These are phyloP conservation scores for Penaeus vannamei DNA, from an alignment of 1,140 invertebrate species.

Conservation along the genomic window DNA sequence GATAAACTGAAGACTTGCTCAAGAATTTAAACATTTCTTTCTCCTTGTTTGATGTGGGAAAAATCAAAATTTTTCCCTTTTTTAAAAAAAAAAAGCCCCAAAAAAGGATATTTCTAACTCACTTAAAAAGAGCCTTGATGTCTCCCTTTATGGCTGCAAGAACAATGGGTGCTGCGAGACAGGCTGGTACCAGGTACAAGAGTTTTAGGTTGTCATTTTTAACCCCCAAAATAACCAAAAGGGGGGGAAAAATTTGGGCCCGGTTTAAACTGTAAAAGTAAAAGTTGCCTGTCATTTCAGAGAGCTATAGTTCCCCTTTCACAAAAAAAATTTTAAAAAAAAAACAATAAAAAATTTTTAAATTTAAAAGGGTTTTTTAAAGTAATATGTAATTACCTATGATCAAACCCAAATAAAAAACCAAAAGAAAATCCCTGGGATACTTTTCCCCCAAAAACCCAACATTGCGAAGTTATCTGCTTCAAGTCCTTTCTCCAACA, in stretches of 20 bases:
- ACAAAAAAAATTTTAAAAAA: slow-evolving; percentile 26
- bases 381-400: slow-evolving; percentile 74
- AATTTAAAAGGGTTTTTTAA: neutral
- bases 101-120: slow-evolving; percentile 73
- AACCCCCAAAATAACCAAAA: slow-evolving; percentile 98
- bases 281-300: slow-evolving; percentile 48
- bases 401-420: slow-evolving; percentile 94
- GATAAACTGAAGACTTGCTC: no score
- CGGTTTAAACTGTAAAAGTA: slow-evolving; percentile 82
- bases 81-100: no score
- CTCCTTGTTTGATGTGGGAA: no score
- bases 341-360: neutral
- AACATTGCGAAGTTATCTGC: slow-evolving; percentile 99
- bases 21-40: no score
- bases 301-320: neutral
- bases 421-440: slow-evolving; percentile 99
- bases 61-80: no score
- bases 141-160: slow-evolving; percentile 93
- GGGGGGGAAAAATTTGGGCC: no score
- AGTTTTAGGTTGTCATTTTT: slow-evolving; percentile 99
- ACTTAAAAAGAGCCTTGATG: slow-evolving; percentile 91
- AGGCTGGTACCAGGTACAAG: slow-evolving; percentile 96
- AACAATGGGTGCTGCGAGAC: slow-evolving; percentile 88
- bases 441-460: slow-evolving; percentile 98
- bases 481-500: slow-evolving; percentile 91